Percentiles rank a stretch among this genome's conserved stretches.
Conservation (phyloP, 2,113 vertebrate species). For the Crotalus tigris region DNA sequence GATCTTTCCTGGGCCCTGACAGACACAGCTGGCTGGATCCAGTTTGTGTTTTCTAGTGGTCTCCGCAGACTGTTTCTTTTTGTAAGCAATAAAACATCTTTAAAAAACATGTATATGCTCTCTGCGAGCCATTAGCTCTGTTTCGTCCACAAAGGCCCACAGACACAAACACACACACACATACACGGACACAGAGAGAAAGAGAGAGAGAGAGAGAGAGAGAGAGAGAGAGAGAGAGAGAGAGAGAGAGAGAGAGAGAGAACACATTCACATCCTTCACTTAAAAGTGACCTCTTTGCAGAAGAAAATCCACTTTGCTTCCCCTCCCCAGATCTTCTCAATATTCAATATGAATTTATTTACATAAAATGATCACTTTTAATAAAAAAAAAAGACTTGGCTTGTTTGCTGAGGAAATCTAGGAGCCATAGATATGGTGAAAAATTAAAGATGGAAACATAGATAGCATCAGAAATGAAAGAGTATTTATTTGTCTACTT, state of each 20-base stretch:
- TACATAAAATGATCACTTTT: constrained; percentile 80
- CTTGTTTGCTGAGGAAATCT: constrained; percentile 78
- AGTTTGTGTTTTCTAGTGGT: constrained; percentile 78
- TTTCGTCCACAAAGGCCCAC: constrained; percentile 71
- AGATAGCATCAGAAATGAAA: constrained; percentile 35
- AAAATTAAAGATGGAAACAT: constrained; percentile 69
- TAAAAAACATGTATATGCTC: constrained; percentile 82
- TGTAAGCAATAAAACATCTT: constrained; percentile 84
- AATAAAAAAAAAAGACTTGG: constrained; percentile 69
- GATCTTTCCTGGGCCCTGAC: constrained; percentile 76
- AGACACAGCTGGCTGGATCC: constrained; percentile 81
- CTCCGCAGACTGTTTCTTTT: constrained; percentile 81
- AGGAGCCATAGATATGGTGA: constrained; percentile 65
- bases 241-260: neutral
- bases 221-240: neutral
- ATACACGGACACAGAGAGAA: no score
- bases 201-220: no score
- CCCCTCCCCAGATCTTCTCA: constrained; percentile 66
- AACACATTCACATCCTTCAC: constrained; percentile 54
- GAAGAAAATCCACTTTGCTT: constrained; percentile 64
- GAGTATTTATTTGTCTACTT: neutral
- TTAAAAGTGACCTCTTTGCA: constrained; percentile 79
- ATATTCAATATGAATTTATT: constrained; percentile 84
- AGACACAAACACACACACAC: constrained; percentile 18
- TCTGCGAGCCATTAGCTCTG: constrained; percentile 80